Evolutionary conservation across 2,113 vertebrate genomes (phyloP).

Genomic region (Actenoides hombroni): DNA sequence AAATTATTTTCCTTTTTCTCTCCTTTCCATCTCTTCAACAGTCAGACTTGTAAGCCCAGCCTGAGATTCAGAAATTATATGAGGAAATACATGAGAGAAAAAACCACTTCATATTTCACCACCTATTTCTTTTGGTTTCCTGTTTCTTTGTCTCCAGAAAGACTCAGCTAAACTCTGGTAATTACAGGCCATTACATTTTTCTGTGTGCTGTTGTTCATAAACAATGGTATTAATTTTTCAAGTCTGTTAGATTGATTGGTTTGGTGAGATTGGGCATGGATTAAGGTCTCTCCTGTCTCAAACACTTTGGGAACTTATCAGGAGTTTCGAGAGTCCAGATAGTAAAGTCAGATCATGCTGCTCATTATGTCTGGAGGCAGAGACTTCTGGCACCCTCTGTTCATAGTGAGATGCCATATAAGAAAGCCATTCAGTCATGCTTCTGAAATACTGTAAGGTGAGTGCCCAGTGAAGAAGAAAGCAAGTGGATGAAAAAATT

Average conservation of each 20-base stretch:
- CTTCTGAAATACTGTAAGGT: background rate
- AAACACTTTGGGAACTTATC: background rate
- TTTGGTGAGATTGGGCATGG: background rate
- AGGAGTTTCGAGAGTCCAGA: background rate
- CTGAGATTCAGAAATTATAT: background rate
- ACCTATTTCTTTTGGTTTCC: background rate
- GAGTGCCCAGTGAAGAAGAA: background rate
- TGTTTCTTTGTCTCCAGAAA: background rate
- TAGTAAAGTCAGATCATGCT: background rate
- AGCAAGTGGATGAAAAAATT: background rate
- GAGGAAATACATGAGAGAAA: background rate
- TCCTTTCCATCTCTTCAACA: background rate
- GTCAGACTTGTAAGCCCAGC: rapidly evolving
- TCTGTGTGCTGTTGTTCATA: background rate
- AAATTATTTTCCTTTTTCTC: background rate
- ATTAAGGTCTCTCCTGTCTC: background rate
- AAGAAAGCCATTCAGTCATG: background rate
- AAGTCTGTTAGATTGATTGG: background rate
- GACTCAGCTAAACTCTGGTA: background rate
- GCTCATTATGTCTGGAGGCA: background rate
- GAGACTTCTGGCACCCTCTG: background rate
- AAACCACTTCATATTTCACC: background rate
- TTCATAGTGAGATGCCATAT: background rate
- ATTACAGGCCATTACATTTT: background rate
- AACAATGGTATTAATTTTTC: background rate